Evolutionary conservation across 2,888 invertebrate genomes (phyloP).

Genomic region (Drosophila suboccidentalis): DNA sequence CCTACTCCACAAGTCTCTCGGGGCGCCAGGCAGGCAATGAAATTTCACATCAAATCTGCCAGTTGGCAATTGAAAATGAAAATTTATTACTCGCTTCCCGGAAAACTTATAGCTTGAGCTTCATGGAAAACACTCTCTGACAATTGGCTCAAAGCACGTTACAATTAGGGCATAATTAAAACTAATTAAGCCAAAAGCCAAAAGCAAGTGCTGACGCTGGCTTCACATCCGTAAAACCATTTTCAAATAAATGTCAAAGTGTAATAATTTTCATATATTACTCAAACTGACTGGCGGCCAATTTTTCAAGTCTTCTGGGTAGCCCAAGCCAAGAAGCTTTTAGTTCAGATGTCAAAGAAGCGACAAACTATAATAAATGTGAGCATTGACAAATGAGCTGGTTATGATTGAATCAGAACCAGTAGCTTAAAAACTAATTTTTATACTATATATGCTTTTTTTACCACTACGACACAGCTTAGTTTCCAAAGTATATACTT

Average conservation of each 20-base stretch:
- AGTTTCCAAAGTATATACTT: too few species aligned
- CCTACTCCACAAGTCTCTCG: neutral
- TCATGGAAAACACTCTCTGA: slow-evolving; percentile 14
- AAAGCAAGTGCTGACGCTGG: neutral
- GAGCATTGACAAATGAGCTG: slow-evolving; percentile 7
- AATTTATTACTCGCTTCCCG: slow-evolving; percentile 63
- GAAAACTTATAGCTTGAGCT: neutral
- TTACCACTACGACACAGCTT: too few species aligned
- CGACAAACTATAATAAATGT: neutral
- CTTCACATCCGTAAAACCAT: slow-evolving; percentile 28
- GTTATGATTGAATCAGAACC: neutral
- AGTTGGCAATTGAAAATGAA: slow-evolving; percentile 43
- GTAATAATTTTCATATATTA: slow-evolving; percentile 2
- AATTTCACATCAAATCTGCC: slow-evolving; percentile 13
- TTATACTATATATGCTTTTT: too few species aligned
- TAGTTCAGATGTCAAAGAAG: neutral
- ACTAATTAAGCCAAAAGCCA: slow-evolving; percentile 41
- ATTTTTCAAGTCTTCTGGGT: neutral
- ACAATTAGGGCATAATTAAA: slow-evolving; percentile 59
- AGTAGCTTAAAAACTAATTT: neutral
- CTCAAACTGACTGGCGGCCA: neutral
- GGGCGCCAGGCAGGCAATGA: neutral
- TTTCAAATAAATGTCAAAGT: slow-evolving; percentile 36
- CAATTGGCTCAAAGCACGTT: slow-evolving; percentile 46
- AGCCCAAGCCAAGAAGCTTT: neutral